These are phyloP conservation scores for Squalus acanthias DNA, from an alignment of 2,797 vertebrate species.

Conservation along the genomic window DNA sequence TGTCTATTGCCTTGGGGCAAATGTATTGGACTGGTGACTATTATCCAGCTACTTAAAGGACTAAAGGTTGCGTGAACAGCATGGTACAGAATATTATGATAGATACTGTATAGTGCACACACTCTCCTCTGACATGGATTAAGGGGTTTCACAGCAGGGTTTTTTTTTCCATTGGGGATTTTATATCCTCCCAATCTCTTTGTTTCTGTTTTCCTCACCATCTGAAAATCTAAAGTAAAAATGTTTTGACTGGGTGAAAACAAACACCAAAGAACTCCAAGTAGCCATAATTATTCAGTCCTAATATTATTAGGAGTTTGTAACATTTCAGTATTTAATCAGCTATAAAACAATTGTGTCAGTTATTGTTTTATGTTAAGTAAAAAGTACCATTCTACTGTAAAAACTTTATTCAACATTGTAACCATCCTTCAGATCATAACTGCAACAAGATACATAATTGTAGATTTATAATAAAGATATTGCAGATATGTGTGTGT, in stretches of 20 bases:
- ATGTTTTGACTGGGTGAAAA: neutral
- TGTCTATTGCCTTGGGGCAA: conserved; percentile 31
- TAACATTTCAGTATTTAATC: neutral
- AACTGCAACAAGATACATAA: neutral
- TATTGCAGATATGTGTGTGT: neutral
- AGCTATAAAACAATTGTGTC: neutral
- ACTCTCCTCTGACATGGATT: conserved; percentile 22
- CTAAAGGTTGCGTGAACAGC: conserved; percentile 33
- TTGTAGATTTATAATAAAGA: neutral
- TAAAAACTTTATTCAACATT: neutral
- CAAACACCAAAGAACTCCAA: neutral
- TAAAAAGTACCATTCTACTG: neutral
- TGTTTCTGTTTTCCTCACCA: conserved; percentile 3
- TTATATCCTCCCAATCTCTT: neutral
- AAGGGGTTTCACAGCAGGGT: conserved; percentile 12
- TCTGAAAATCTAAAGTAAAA: neutral
- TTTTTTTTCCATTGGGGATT: neutral
- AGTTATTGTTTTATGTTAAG: neutral
- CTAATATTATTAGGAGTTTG: neutral
- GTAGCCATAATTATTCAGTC: neutral
- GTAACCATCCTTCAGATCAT: neutral
- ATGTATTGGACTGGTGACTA: conserved; percentile 37
- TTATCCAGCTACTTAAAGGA: conserved; percentile 35
- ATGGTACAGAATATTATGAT: conserved; percentile 33
- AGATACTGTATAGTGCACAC: conserved; percentile 16